Evolutionary conservation across 2,888 invertebrate genomes (phyloP), one percentile per base, ranked within the genome.

Genomic region (Rambutsinella grinnellia): DNA sequence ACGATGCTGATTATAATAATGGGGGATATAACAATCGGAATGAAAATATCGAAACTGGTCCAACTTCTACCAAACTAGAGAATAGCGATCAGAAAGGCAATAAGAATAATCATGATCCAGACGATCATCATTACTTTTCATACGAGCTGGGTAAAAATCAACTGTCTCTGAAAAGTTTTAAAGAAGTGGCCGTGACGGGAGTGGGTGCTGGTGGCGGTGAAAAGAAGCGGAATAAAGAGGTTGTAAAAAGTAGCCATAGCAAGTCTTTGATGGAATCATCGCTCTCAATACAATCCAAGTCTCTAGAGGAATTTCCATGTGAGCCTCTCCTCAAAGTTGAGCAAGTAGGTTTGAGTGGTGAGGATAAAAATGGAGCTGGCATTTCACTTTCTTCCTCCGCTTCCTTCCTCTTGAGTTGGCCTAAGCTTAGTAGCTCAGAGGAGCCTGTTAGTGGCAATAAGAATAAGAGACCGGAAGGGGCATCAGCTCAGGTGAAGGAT

Each of bases 401-500:
- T 44, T 46, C 56, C 17, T 27, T 71, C 57, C 63, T 66, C 60
- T 57, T 72, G 66, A 72, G 66, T 72, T 72, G 72, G 72, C 72
- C 71, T 51, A 65, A 72, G 65, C 71, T 65, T 46, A 44, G 46
- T 13, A 47, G 70, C 56, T 10, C 49, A 15, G n/a, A 53, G 6
- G 21, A 27, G 13, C n/a, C 24, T 46, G 61, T 8, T n/a, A 47
- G 51, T 53, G 53, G 21, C 51, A 63, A 70, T 63, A 66, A 72
- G 53, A 72, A 54, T 72, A 72, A 53, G 21, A 53, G 60, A 66
- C 66, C 72, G 72, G 72, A 72, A 66, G 54, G 60, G 46, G 54
- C 36, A 65, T 27, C 58, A 46, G 72, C 72, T 72, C 66, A 72
- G 72, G 72, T 72, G 72, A 72, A 72, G 66, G 66, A 66, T 72